Conservation (phyloP, 1,140 invertebrate species). For the Brachionus manjavacas region DNA sequence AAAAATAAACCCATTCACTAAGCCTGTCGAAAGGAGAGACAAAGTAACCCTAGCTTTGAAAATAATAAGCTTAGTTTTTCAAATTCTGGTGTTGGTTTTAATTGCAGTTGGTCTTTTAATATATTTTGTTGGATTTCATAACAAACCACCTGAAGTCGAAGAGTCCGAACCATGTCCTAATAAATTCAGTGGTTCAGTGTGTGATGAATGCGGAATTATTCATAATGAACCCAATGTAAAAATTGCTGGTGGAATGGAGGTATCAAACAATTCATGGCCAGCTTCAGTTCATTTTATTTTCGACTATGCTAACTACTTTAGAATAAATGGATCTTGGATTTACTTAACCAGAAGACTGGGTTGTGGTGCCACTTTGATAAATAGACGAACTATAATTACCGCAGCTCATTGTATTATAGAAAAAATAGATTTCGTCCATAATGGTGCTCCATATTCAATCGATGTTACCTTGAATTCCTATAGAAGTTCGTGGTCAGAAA, state of each 20-base stretch:
- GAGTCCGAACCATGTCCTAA: neutral
- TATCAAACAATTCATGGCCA: neutral
- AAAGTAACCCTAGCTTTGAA: neutral
- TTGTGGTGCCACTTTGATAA: neutral
- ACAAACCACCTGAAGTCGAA: neutral
- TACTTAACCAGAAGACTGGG: neutral
- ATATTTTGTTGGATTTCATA: constrained; percentile 3
- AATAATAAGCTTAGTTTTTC: neutral
- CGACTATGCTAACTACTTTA: neutral
- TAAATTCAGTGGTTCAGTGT: neutral
- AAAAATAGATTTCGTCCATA: neutral
- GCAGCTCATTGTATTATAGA: constrained; percentile 3
- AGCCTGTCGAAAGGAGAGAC: neutral
- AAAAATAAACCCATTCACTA: neutral
- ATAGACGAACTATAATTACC: neutral
- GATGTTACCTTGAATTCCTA: neutral
- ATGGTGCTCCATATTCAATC: neutral
- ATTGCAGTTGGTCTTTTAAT: neutral
- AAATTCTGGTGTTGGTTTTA: neutral
- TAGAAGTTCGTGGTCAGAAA: neutral
- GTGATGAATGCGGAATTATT: constrained; percentile 7
- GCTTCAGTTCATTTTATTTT: neutral
- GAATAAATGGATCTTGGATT: neutral
- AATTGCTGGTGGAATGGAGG: neutral
- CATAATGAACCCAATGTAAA: neutral